Evolutionary conservation across 2,113 vertebrate genomes (phyloP).

Genomic region (Holacanthus passer): DNA sequence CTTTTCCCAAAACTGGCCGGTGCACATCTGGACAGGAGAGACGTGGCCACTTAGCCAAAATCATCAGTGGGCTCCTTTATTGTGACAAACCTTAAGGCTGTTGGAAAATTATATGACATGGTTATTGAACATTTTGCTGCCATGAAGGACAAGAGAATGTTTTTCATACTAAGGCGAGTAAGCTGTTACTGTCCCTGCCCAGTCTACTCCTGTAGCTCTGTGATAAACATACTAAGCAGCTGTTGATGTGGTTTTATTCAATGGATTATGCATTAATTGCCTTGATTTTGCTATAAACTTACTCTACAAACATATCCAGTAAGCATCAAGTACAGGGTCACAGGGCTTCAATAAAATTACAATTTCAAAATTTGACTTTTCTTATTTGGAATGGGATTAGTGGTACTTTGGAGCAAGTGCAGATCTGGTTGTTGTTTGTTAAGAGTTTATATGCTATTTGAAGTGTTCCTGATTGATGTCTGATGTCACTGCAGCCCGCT

Average conservation of each 20-base stretch:
- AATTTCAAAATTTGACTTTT: not conserved
- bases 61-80: constrained; percentile 23
- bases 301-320: not conserved
- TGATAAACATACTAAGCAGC: not conserved
- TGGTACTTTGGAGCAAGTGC: not conserved
- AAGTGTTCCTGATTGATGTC: too few species aligned
- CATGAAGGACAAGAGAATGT: constrained; percentile 31
- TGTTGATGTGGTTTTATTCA: not conserved
- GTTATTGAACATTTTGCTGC: constrained; percentile 40
- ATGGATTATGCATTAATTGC: not conserved
- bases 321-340: not conserved
- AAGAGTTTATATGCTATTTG: not conserved
- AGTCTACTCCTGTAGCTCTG: not conserved
- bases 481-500: too few species aligned
- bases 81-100: constrained; percentile 38
- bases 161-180: constrained; percentile 9
- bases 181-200: constrained; percentile 30
- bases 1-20: constrained; percentile 6
- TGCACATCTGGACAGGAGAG: constrained; percentile 38
- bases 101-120: constrained; percentile 48
- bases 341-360: not conserved
- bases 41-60: constrained; percentile 26
- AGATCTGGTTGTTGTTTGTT: not conserved
- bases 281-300: not conserved
- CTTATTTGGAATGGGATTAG: not conserved